These are phyloP conservation scores for Percopsis transmontana DNA, from an alignment of 2,113 vertebrate species.

Conservation along the genomic window DNA sequence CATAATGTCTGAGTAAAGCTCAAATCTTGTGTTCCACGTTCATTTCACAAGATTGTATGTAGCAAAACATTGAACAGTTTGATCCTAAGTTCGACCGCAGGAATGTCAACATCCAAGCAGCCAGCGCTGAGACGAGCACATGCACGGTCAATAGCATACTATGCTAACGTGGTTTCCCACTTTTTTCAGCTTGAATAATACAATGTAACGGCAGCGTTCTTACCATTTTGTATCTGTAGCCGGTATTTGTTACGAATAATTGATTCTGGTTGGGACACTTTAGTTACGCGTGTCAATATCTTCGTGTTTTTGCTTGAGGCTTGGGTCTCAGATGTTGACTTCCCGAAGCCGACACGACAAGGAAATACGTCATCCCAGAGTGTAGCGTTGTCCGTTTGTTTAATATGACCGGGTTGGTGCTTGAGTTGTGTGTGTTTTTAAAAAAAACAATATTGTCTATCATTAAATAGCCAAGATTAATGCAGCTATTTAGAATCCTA, in stretches of 20 bases:
- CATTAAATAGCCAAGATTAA: background rate
- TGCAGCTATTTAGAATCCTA: background rate
- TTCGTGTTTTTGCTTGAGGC: slow-evolving; percentile 32
- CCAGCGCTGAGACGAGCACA: background rate
- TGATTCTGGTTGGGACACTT: background rate
- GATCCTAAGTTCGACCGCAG: no score
- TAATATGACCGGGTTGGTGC: background rate
- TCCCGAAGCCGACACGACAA: slow-evolving; percentile 61
- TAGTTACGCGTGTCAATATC: slow-evolving; percentile 1
- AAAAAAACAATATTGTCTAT: background rate
- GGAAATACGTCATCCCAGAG: slow-evolving; percentile 59
- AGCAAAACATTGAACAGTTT: no score
- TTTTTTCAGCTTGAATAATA: background rate
- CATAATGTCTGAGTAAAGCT: no score
- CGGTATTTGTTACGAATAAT: slow-evolving; percentile 13
- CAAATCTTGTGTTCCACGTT: no score
- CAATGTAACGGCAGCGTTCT: background rate
- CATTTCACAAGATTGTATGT: no score
- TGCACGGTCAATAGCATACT: slow-evolving; percentile 57
- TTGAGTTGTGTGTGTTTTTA: no score
- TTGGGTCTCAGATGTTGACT: slow-evolving; percentile 66
- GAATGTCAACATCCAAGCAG: background rate
- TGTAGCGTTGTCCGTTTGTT: slow-evolving; percentile 3
- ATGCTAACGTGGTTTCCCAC: slow-evolving; percentile 29
- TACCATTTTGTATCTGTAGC: slow-evolving; percentile 71